phyloP scores from a whole-genome alignment of 2,888 invertebrate genomes.

The Hipparchia semele region DNA sequence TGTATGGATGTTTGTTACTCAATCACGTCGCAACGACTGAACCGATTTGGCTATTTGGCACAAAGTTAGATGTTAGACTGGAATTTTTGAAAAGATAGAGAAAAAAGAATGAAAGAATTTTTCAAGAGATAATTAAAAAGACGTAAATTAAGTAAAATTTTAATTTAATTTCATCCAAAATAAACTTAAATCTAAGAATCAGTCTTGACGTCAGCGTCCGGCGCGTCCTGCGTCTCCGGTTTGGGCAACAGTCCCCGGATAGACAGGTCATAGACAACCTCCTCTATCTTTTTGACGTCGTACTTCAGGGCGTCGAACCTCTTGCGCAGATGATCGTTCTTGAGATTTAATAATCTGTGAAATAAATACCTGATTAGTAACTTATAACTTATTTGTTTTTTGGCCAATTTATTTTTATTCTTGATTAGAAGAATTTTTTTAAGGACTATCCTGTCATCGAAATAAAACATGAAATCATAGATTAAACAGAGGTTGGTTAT shows the following conservation, averaged over 20 bases:
- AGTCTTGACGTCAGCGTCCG: background rate
- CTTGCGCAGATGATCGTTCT: conserved; percentile 94
- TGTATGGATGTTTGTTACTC: too few species aligned
- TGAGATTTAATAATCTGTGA: conserved; percentile 89
- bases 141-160: background rate
- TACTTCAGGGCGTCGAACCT: conserved; percentile 94
- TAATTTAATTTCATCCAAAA: conserved; percentile 2
- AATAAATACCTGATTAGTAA: conserved; percentile 12
- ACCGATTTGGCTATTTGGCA: too few species aligned
- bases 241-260: conserved; percentile 88
- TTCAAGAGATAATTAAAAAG: too few species aligned
- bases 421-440: too few species aligned
- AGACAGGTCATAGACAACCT: conserved; percentile 94
- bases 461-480: too few species aligned
- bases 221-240: conserved; percentile 32
- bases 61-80: too few species aligned
- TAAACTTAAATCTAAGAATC: conserved; percentile 13
- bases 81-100: too few species aligned
- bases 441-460: too few species aligned
- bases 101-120: too few species aligned
- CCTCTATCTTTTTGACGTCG: conserved; percentile 97
- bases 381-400: background rate
- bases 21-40: too few species aligned
- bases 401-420: too few species aligned
- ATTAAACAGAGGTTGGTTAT: too few species aligned